Conservation (phyloP, 2,888 invertebrate species). For the Lacanobia wlatinum region DNA sequence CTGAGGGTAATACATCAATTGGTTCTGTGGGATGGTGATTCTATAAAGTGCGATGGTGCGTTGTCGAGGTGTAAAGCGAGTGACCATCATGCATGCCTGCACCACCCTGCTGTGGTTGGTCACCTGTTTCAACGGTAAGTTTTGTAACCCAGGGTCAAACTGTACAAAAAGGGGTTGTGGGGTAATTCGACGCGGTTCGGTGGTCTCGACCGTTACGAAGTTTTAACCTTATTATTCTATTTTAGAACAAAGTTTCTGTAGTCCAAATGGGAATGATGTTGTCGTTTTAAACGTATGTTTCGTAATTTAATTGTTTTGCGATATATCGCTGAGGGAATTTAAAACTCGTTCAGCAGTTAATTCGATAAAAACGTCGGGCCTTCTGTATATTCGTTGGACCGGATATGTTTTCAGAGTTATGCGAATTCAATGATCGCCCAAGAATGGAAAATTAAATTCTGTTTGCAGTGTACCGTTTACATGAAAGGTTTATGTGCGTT, state of each 20-base stretch:
- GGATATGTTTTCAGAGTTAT: slow-evolving; percentile 57
- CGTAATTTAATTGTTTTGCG: slow-evolving; percentile 47
- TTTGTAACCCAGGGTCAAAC: slow-evolving; percentile 73
- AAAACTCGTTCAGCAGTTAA: slow-evolving; percentile 44
- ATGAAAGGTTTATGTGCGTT: slow-evolving; percentile 47
- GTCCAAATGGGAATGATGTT: slow-evolving; percentile 23
- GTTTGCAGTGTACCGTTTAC: slow-evolving; percentile 50
- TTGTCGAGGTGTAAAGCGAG: slow-evolving; percentile 80
- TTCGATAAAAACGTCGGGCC: slow-evolving; percentile 49
- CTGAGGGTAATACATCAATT: slow-evolving; percentile 70
- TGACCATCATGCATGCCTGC: slow-evolving; percentile 81
- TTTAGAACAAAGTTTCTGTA: slow-evolving; percentile 42
- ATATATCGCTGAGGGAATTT: slow-evolving; percentile 39
- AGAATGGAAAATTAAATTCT: slow-evolving; percentile 58
- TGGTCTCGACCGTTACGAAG: slow-evolving; percentile 73
- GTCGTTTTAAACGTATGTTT: slow-evolving; percentile 45
- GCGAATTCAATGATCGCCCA: slow-evolving; percentile 47
- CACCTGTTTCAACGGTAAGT: slow-evolving; percentile 88
- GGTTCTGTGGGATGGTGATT: slow-evolving; percentile 85
- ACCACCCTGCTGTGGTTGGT: slow-evolving; percentile 82
- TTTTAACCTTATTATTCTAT: slow-evolving; percentile 57
- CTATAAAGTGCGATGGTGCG: slow-evolving; percentile 86
- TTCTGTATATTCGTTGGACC: slow-evolving; percentile 42
- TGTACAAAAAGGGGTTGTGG: slow-evolving; percentile 72
- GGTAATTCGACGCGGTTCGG: slow-evolving; percentile 76